A percentile compares a stretch with the other conserved stretches of the same genome.
Conservation (phyloP, 2,113 vertebrate species). For the Passer domesticus region DNA sequence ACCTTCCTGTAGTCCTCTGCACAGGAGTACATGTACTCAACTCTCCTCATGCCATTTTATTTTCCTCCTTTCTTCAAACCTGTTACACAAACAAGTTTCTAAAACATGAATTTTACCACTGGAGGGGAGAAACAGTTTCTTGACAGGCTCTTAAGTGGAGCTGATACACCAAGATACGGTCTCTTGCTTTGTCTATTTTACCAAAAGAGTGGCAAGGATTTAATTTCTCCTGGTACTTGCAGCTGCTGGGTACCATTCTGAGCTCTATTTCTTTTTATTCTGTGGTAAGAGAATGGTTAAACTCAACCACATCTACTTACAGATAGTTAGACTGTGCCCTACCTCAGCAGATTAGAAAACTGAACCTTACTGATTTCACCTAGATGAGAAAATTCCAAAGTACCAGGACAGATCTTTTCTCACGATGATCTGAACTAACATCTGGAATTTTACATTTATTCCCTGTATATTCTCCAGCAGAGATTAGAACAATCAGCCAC, state of each 20-base stretch:
- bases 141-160: background rate
- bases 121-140: background rate
- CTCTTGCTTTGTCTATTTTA: background rate
- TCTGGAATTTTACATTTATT: background rate
- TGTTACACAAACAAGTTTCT: background rate
- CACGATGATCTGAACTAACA: background rate
- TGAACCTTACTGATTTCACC: background rate
- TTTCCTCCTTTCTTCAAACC: background rate
- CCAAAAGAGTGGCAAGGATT: background rate
- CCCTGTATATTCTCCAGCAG: background rate
- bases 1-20: background rate
- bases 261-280: background rate
- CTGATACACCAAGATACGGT: background rate
- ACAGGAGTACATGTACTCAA: background rate
- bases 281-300: background rate
- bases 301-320: background rate
- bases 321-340: background rate
- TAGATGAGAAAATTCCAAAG: background rate
- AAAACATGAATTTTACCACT: background rate
- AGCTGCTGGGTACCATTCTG: background rate
- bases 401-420: background rate
- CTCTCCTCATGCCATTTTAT: background rate
- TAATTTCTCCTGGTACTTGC: background rate
- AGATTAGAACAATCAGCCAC: background rate
- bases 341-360: background rate